phyloP scores from a whole-genome alignment of 64 coral and sea anemone species.

The Actinia tenebrosa region DNA sequence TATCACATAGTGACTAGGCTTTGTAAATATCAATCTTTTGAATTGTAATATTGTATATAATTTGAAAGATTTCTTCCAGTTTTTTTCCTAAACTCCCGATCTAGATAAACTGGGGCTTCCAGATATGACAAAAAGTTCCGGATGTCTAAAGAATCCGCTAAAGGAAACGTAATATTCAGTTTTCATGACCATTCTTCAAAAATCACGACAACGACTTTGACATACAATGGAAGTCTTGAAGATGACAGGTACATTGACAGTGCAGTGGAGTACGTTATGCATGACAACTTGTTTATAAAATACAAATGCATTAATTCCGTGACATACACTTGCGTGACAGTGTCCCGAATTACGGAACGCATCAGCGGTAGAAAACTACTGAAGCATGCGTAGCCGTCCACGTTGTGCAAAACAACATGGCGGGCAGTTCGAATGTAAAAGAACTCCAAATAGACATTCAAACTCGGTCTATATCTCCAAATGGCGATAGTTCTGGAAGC shows the following conservation, averaged over 20 bases:
- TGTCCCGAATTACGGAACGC: background rate
- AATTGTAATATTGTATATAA: background rate
- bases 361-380: background rate
- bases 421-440: slow-evolving; percentile 31
- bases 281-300: background rate
- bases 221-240: background rate
- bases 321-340: background rate
- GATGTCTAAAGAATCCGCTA: background rate
- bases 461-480: slow-evolving; percentile 50
- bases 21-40: background rate
- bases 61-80: background rate
- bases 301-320: background rate
- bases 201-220: background rate
- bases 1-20: background rate
- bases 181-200: background rate
- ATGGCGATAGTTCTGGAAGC: slow-evolving; percentile 61
- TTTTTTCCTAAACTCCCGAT: background rate
- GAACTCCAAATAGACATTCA: slow-evolving; percentile 21
- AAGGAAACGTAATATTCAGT: slow-evolving; percentile 8
- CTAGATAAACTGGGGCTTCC: background rate
- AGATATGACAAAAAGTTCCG: background rate
- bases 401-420: slow-evolving; percentile 37
- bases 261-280: background rate
- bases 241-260: background rate
- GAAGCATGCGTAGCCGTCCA: slow-evolving; percentile 7